phyloP scores from a whole-genome alignment of 2,113 vertebrate genomes.

The Sardina pilchardus region DNA sequence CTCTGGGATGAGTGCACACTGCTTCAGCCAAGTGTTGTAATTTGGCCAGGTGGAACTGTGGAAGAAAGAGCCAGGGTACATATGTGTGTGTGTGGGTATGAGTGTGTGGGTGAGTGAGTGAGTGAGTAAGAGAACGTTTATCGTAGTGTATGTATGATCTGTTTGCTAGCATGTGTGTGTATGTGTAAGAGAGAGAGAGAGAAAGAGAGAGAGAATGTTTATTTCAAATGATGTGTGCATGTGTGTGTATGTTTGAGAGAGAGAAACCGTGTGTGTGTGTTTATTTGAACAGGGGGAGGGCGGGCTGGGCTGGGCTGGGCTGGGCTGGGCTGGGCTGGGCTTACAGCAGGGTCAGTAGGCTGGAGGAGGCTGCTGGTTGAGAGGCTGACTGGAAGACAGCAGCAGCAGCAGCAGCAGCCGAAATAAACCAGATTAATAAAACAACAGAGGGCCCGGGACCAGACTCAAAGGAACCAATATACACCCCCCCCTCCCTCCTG shows the following conservation, averaged over 20 bases:
- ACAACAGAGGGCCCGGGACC: conserved; percentile 60
- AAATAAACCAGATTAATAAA: conserved; percentile 73
- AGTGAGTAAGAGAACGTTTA: not conserved
- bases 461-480: conserved; percentile 55
- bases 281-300: conserved; percentile 35
- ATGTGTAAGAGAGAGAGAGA: not conserved
- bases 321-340: not conserved
- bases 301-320: conserved; percentile 31
- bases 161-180: not conserved
- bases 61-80: conserved; percentile 23
- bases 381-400: conserved; percentile 21
- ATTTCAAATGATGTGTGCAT: not conserved
- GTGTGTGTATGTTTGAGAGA: conserved; percentile 32
- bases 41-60: conserved; percentile 30
- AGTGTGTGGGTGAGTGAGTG: too few relatives aligned
- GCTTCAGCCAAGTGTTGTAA: conserved; percentile 45
- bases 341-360: conserved; percentile 53
- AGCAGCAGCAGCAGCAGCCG: conserved; percentile 41
- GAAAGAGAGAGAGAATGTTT: not conserved
- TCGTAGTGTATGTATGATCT: not conserved
- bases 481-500: conserved; percentile 38
- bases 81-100: conserved; percentile 19
- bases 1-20: not conserved
- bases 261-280: conserved; percentile 46
- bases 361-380: conserved; percentile 57